These are phyloP conservation scores for Antennarius maculatus DNA, from an alignment of 2,797 vertebrate genomes.

Conservation along the genomic window DNA sequence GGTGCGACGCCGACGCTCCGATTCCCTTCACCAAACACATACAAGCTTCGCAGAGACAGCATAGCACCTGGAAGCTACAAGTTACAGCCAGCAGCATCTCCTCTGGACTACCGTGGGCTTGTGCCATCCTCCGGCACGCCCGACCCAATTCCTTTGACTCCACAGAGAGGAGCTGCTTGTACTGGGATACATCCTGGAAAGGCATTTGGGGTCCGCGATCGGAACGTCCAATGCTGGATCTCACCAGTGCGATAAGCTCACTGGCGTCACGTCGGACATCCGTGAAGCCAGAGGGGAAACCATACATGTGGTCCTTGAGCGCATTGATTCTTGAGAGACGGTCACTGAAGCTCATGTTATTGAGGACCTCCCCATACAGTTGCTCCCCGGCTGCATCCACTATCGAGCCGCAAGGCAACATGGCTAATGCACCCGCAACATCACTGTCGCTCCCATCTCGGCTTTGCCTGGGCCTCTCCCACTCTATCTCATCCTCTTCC, in stretches of 20 bases:
- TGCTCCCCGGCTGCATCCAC: conserved; percentile 79
- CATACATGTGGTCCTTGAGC: conserved; percentile 90
- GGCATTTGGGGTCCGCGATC: conserved; percentile 84
- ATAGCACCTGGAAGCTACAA: conserved; percentile 98
- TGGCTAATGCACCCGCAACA: conserved; percentile 49
- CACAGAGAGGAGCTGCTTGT: conserved; percentile 93
- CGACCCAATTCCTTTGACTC: conserved; percentile 96
- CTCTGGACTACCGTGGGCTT: conserved; percentile 91
- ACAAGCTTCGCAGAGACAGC: conserved; percentile 96
- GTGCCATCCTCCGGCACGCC: conserved; percentile 94
- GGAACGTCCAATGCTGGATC: conserved; percentile 86
- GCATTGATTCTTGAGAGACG: conserved; percentile 85
- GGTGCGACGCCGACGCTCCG: conserved; percentile 86
- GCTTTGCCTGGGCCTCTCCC: conserved; percentile 79
- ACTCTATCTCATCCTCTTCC: conserved; percentile 88
- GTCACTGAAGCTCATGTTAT: conserved; percentile 89
- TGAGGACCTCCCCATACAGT: conserved; percentile 83
- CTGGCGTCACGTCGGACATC: conserved; percentile 92
- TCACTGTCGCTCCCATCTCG: conserved; percentile 37
- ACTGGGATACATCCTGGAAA: conserved; percentile 89
- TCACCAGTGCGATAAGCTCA: conserved; percentile 93
- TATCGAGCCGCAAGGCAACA: conserved; percentile 54
- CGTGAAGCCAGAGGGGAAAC: conserved; percentile 89
- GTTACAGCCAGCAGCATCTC: conserved; percentile 96
- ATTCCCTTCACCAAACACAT: conserved; percentile 95